Base-by-base conservation (phyloP, 2,888 invertebrate genomes). In the Scotopteryx bipunctaria region DNA sequence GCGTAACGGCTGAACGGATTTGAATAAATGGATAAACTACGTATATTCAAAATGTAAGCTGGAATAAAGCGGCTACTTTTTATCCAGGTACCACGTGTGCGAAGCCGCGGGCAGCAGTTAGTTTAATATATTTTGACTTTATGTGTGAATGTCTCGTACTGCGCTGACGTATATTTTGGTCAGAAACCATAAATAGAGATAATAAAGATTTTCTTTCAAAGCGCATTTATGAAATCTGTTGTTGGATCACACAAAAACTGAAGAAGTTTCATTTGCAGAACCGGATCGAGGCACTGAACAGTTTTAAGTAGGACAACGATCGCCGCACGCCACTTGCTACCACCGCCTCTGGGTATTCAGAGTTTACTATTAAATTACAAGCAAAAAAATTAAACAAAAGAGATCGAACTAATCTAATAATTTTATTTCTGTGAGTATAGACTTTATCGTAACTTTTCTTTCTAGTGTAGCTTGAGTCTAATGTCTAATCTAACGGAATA, bases 261-360 rank as follows among this genome's bases (percentile, higher is more conserved):
- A 71, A 70, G 71, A 71, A 73, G 73, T 78, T 73, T 73, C 63
- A 61, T 73, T 72, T 59, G 61, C 62, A 65, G 62, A 71, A 71
- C 68, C 75, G 67, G 70, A 69, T 72, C 32, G 31, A 27, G 11
- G 11, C 63, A 59, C 63, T 57, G 72, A 64, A 67, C 69, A 56
- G 66, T 69, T 64, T 64, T 66, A 77, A 74, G 69, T 82, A 79
- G 82, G 81, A 71, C 82, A 73, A 51, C 68, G 58, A 64, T 72
- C 67, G 66, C 43, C 65, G 71, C 81, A 81, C 80, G 80, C 81
- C 70, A 78, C 64, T 68, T 54, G 57, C 51, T 16, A 33, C 11
- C 14, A 33, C 29, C 21, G n/a, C 14, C 21, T 41, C 21, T 35
- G 15, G 14, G n/a, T 37, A 31, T 17, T 27, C 27, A 19, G 5